A percentile compares a stretch with the other conserved stretches of the same genome.
Conservation (phyloP, 2,113 vertebrate species). For the Heliornis fulica region DNA sequence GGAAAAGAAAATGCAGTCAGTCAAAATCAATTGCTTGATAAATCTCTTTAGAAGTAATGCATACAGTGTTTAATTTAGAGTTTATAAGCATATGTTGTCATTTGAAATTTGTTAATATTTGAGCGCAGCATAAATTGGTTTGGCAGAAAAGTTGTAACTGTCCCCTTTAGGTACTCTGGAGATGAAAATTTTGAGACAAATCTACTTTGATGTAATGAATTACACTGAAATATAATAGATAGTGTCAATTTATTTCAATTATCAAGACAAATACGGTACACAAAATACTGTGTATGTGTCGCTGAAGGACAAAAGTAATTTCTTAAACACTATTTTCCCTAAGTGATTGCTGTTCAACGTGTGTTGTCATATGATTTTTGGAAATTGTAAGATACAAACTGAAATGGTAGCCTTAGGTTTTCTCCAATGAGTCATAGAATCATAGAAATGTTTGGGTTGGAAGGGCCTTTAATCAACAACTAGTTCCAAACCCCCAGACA, state of each 20-base stretch:
- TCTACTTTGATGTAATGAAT: background rate
- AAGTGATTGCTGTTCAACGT: background rate
- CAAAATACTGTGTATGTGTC: background rate
- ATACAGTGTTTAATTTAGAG: background rate
- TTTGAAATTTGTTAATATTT: constrained; percentile 5
- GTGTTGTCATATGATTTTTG: background rate
- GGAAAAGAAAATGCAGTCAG: background rate
- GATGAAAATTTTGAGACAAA: background rate
- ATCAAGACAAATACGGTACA: background rate
- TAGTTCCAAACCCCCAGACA: too few relatives aligned
- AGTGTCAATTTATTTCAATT: constrained; percentile 3
- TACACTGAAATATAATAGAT: background rate
- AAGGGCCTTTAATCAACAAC: too few relatives aligned
- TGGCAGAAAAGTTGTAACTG: background rate
- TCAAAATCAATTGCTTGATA: background rate
- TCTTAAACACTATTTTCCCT: background rate
- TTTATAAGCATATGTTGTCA: background rate
- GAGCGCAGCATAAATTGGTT: background rate
- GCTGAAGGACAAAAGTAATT: background rate
- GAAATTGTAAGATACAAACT: background rate
- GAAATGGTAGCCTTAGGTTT: background rate
- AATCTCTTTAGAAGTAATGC: background rate
- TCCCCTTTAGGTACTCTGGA: background rate
- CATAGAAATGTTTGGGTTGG: too few relatives aligned
- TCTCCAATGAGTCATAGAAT: background rate